Evolutionary conservation across 2,113 vertebrate species (phyloP).

Genomic region (Spilogale gracilis): DNA sequence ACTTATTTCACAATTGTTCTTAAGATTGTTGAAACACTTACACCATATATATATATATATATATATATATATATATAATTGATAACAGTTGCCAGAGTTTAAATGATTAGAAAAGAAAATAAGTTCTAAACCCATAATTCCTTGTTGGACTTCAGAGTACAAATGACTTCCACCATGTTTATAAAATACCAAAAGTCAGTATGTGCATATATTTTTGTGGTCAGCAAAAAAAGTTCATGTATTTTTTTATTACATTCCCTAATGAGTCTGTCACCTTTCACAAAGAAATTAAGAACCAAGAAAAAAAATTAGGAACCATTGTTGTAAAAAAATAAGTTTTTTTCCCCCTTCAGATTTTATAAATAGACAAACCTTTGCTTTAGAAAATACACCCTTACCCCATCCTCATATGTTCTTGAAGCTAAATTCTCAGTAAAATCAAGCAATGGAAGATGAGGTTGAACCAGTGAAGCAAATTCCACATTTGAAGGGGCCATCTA

Average conservation of each 20-base stretch:
- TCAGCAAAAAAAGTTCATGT: not conserved
- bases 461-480: not conserved
- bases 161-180: not conserved
- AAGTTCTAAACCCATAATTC: not conserved
- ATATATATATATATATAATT: too few species aligned
- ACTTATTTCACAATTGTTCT: not conserved
- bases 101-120: not conserved
- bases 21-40: not conserved
- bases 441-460: not conserved
- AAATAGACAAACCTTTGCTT: conserved; percentile 46
- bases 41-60: too few species aligned
- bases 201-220: not conserved
- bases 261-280: not conserved
- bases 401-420: not conserved
- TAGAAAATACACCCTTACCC: not conserved
- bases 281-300: not conserved
- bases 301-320: not conserved
- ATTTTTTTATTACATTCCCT: not conserved
- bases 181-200: not conserved
- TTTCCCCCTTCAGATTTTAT: not conserved
- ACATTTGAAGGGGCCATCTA: not conserved
- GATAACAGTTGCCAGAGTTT: not conserved
- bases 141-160: not conserved
- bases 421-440: conserved; percentile 32
- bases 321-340: not conserved